Evolutionary conservation across 2,113 vertebrate genomes (phyloP), one percentile per base, ranked within the genome.

Genomic region (Clinocottus analis): DNA sequence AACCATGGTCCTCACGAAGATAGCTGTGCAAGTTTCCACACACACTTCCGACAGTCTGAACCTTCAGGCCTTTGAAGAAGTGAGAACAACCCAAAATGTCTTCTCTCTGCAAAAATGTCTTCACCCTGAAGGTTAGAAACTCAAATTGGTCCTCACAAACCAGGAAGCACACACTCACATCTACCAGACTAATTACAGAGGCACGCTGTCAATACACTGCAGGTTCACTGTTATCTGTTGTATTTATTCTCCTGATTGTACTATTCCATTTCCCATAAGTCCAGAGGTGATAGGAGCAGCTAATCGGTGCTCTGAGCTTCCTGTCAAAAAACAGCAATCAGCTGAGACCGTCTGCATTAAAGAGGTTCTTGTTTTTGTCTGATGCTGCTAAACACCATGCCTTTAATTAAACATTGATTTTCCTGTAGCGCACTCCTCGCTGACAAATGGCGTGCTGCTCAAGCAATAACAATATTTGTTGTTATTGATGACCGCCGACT

Each of bases 351-450:
- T 65, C 77, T 74, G 73, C 25, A 66, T 78, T 75, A 79, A 47
- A 68, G 66, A 74, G 71, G 45, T 45, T 77, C 49, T 83, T 73
- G 3, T 77, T 74, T 75, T 76, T 81, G 77, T 89, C 79, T 72
- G 27, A 78, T 84, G 83, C 79, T 71, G 75, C 81, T 85, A 86
- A 86, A 83, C 89, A 91, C 58, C 70, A 79, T 84, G 51, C 83
- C 87, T 87, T 89, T 90, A 91, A 91, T 93, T 84, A 91, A 91
- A 91, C 89, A 92, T 91, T 89, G 91, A 91, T 91, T 91, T 91
- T 90, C 67, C 84, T 85, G 67, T 35, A 79, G 72, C 76, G n/a
- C 63, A 68, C 77, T 78, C 72, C 79, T 76, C 71, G 37, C 67
- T 90, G 89, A 93, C 71, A 89, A 90, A 88, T 80, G 85, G 77